These are phyloP conservation scores for Oenanthe melanoleuca DNA, from an alignment of 2,113 vertebrate genomes.

Conservation along the genomic window DNA sequence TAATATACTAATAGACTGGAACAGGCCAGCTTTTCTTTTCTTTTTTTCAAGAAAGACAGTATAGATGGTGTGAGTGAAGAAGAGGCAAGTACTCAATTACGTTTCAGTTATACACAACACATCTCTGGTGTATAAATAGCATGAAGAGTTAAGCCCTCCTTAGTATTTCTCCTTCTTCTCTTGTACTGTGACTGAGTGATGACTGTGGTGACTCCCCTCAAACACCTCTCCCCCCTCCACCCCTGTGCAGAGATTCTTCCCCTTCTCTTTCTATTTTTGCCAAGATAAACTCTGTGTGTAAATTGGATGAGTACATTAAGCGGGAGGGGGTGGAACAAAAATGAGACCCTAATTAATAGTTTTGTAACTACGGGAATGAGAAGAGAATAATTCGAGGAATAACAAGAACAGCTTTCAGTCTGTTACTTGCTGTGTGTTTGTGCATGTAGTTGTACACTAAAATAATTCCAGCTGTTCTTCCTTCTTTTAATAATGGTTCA, in stretches of 20 bases:
- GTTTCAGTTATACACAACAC: background rate
- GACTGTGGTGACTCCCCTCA: slow-evolving; percentile 35
- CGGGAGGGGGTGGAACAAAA: background rate
- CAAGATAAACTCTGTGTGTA: slow-evolving; percentile 36
- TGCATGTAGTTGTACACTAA: slow-evolving; percentile 41
- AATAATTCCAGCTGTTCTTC: slow-evolving; percentile 66
- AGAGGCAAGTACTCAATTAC: background rate
- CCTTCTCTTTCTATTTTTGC: slow-evolving; percentile 51
- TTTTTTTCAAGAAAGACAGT: background rate
- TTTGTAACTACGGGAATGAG: background rate
- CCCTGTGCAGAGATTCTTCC: background rate
- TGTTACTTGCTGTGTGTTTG: slow-evolving; percentile 37
- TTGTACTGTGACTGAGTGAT: slow-evolving; percentile 29
- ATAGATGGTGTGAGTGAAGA: background rate
- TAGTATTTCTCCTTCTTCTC: background rate
- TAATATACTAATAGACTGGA: background rate
- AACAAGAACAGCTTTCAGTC: background rate
- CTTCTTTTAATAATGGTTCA: slow-evolving; percentile 64
- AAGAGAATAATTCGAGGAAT: background rate
- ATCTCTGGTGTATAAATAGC: background rate
- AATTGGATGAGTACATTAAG: slow-evolving; percentile 25
- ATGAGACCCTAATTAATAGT: slow-evolving; percentile 23
- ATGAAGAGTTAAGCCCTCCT: slow-evolving; percentile 31
- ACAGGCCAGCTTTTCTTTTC: background rate
- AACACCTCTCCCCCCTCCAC: slow-evolving; percentile 26